Evolutionary conservation across 2,888 invertebrate species (phyloP), one percentile per base, ranked within the genome.

Genomic region (Mamestra brassicae): DNA sequence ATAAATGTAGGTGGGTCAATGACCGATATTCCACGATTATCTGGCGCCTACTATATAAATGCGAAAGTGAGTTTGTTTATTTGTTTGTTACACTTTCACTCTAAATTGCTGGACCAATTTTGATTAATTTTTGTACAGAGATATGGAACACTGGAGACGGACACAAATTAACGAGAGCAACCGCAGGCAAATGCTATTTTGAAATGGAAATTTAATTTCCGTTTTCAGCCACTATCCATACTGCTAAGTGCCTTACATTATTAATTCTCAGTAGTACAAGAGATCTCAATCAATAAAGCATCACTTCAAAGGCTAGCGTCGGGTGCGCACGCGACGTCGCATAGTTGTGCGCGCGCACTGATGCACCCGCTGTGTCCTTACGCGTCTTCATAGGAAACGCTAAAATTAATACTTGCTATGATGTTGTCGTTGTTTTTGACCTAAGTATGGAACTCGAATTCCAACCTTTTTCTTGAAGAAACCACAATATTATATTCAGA

Each of bases 241-340:
- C 17, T 8, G 55, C 54, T 79, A 26, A 79, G 65, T 73, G 60
- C 61, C 36, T 7, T 54, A 34, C 11, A 65, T 72, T 78, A 61
- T 13, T 36, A 65, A 34, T 66, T 78, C 73, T n/a, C n/a, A 50
- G 64, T 34, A 55, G 17, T 66, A 73, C 55, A n/a, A 73, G 50
- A 81, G 81, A 77, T 72, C 68, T 76, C 69, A 69, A 81, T 82
- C 81, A 82, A 82, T 81, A 82, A 78, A 74, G 70, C 71, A 78
- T 81, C 69, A 81, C 82, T 62, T 81, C 81, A 81, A 82, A 82
- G 74, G 83, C 55, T 26, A 15, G 36, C 61, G 42, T 60, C 69
- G 75, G 36, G 52, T 47, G 67, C 52, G 74, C 42, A 63, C 3
- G 58, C 57, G 62, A 50, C 62, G 15, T 36, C 72, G 70, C 54